phyloP scores from a whole-genome alignment of 1,140 invertebrate species.

The Batillaria attramentaria region DNA sequence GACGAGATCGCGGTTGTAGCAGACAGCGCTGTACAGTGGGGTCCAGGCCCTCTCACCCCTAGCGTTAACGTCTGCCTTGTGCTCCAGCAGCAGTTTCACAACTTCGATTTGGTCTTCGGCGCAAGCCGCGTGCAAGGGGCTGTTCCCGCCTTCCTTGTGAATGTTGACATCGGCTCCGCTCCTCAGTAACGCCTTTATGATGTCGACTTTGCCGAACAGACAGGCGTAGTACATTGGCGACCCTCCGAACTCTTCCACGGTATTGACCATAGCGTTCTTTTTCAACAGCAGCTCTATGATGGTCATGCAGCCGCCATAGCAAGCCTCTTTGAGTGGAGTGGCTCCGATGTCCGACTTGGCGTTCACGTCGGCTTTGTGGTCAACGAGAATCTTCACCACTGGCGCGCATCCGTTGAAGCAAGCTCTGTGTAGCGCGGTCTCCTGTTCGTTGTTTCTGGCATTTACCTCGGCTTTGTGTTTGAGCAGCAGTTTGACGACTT shows the following conservation, averaged over 20 bases:
- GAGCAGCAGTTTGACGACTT: constrained; percentile 86
- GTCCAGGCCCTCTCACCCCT: constrained; percentile 79
- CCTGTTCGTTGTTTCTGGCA: constrained; percentile 86
- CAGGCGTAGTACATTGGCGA: neutral
- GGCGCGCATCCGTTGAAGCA: constrained; percentile 90
- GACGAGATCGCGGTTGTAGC: neutral
- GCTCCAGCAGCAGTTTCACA: constrained; percentile 65
- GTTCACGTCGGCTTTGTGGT: constrained; percentile 72
- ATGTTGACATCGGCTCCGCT: constrained; percentile 78
- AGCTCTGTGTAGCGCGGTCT: constrained; percentile 90
- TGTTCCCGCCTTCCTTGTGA: constrained; percentile 74
- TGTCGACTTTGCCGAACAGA: constrained; percentile 19
- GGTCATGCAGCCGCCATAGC: constrained; percentile 47
- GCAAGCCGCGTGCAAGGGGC: constrained; percentile 54
- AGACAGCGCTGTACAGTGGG: constrained; percentile 40
- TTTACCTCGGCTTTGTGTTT: constrained; percentile 85
- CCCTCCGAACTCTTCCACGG: neutral
- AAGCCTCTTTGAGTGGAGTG: constrained; percentile 44
- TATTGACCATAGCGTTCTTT: neutral
- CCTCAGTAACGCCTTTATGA: constrained; percentile 44
- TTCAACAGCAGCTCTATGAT: neutral
- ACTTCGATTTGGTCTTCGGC: constrained; percentile 84
- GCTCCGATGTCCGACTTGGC: constrained; percentile 62
- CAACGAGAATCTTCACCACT: constrained; percentile 82
- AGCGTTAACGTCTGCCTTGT: constrained; percentile 87